Evolutionary conservation across 1,140 invertebrate genomes (phyloP).

Genomic region (Platyscapa corneri): DNA sequence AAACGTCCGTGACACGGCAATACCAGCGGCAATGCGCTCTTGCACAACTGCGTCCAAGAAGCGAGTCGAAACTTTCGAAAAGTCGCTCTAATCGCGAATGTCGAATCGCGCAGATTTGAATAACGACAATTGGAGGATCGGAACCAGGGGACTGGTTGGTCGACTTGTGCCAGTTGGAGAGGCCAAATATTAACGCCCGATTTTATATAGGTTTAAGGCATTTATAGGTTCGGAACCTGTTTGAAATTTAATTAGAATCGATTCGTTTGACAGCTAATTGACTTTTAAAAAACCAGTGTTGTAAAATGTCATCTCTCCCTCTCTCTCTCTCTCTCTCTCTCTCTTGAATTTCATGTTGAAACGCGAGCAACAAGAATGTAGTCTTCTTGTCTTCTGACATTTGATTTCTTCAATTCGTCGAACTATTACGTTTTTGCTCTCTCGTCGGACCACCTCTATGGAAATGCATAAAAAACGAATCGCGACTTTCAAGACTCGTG

Average conservation of each 20-base stretch:
- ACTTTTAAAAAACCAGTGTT: background rate
- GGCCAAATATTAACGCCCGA: background rate
- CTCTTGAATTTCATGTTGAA: background rate
- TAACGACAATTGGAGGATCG: too few species aligned
- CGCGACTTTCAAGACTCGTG: background rate
- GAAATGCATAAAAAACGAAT: background rate
- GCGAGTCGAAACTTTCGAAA: too few species aligned
- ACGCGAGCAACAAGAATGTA: background rate
- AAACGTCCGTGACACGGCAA: too few species aligned
- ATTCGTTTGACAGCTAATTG: background rate
- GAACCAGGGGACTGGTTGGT: too few species aligned
- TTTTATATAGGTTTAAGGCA: background rate
- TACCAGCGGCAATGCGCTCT: too few species aligned
- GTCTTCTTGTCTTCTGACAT: background rate
- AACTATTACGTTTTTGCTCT: background rate
- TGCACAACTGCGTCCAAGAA: too few species aligned
- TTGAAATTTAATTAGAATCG: background rate
- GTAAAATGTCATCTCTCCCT: background rate
- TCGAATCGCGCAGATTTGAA: too few species aligned
- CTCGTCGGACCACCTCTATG: background rate
- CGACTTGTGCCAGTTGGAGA: too few species aligned
- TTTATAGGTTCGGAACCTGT: background rate
- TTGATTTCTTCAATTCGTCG: background rate
- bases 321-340: too few species aligned
- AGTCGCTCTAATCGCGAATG: too few species aligned